Percentiles rank a stretch among this genome's conserved stretches.
phyloP scores from a whole-genome alignment of 2,113 vertebrate species.

The Tinamus guttatus region DNA sequence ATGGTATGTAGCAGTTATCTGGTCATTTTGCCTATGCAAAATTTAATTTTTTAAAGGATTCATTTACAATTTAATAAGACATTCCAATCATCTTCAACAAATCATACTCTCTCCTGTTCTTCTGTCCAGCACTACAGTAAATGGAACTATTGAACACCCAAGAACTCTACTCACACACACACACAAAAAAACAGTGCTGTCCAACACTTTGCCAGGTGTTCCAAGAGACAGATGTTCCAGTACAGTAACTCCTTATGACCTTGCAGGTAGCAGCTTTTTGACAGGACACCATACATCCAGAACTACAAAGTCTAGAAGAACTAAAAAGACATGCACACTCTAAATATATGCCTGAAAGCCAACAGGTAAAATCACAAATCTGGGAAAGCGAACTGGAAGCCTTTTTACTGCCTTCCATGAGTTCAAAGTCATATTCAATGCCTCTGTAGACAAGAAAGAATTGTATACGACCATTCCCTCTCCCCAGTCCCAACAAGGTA shows the following conservation, averaged over 20 bases:
- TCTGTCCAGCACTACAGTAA: background rate
- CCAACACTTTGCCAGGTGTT: background rate
- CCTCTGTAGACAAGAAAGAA: background rate
- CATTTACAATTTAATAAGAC: background rate
- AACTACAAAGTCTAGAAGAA: background rate
- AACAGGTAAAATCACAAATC: background rate
- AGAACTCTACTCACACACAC: background rate
- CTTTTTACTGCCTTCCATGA: background rate
- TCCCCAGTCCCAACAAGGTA: background rate
- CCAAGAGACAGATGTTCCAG: background rate
- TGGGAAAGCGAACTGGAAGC: background rate
- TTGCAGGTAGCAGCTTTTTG: background rate
- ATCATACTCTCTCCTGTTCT: background rate
- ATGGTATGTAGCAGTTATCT: slow-evolving; percentile 44
- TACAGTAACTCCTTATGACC: background rate
- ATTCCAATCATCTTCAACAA: slow-evolving; percentile 42
- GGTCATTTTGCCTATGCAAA: slow-evolving; percentile 27
- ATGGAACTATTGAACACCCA: background rate
- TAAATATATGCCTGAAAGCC: background rate
- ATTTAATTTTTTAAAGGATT: background rate
- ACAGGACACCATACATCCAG: background rate
- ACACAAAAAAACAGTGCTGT: no score
- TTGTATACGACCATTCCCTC: background rate
- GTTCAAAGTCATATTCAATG: background rate
- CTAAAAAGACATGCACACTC: background rate